phyloP scores from a whole-genome alignment of 2,113 vertebrate genomes.

The Poeciliopsis retropinna region DNA sequence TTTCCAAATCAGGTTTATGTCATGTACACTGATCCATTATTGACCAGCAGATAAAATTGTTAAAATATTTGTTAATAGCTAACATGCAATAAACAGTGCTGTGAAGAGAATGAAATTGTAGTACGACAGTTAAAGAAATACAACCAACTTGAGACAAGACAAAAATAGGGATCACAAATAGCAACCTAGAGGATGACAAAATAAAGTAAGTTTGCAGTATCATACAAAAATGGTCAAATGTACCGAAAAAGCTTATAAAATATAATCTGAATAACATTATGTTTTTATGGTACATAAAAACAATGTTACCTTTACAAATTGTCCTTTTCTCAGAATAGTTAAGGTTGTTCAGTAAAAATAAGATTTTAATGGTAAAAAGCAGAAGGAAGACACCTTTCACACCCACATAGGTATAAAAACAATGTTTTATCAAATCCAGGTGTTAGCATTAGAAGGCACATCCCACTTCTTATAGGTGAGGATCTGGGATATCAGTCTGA shows the following conservation, averaged over 20 bases:
- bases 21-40: neutral
- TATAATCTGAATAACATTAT: slow-evolving; percentile 81
- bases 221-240: slow-evolving; percentile 90
- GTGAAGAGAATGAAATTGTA: slow-evolving; percentile 2
- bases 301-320: slow-evolving; percentile 83
- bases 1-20: neutral
- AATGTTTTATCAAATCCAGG: slow-evolving; percentile 73
- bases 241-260: slow-evolving; percentile 98
- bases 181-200: slow-evolving; percentile 90
- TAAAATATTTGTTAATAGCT: neutral
- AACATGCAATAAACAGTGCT: neutral
- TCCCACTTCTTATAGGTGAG: slow-evolving; percentile 14
- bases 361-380: slow-evolving; percentile 35
- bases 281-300: slow-evolving; percentile 94
- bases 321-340: slow-evolving; percentile 77
- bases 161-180: slow-evolving; percentile 58
- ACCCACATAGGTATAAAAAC: slow-evolving; percentile 76
- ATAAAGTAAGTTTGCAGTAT: slow-evolving; percentile 82
- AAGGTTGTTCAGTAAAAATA: slow-evolving; percentile 78
- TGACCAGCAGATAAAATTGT: neutral
- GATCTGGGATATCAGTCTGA: slow-evolving; percentile 4
- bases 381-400: slow-evolving; percentile 47
- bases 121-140: slow-evolving; percentile 8
- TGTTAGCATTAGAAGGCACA: slow-evolving; percentile 23
- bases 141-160: slow-evolving; percentile 35